phyloP scores from a whole-genome alignment of 2,888 invertebrate species.

The Mongoloraphidia duomilia region DNA sequence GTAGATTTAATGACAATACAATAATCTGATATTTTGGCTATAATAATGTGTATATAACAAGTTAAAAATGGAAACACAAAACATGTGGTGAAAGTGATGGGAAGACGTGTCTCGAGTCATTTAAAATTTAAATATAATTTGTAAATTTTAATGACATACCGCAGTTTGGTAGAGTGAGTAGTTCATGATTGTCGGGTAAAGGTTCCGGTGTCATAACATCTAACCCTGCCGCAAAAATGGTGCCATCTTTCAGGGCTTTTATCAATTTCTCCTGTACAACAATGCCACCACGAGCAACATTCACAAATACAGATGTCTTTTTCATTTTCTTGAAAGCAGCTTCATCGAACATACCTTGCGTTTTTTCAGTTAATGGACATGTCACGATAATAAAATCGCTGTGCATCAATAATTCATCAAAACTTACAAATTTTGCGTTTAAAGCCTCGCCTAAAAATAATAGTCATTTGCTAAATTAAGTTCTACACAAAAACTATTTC shows the following conservation, averaged over 20 bases:
- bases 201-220: constrained; percentile 91
- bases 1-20: no score
- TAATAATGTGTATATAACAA: no score
- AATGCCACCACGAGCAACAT: constrained; percentile 61
- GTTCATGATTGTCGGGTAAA: constrained; percentile 59
- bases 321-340: constrained; percentile 62
- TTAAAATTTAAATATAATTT: constrained; percentile 4
- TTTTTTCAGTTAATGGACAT: constrained; percentile 54
- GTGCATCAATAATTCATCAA: constrained; percentile 48
- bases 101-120: no score
- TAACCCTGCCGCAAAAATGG: constrained; percentile 76
- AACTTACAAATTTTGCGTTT: constrained; percentile 45
- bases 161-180: constrained; percentile 68
- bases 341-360: constrained; percentile 52
- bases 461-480: not conserved
- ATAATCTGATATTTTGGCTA: no score
- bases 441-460: constrained; percentile 31
- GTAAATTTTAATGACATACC: constrained; percentile 36
- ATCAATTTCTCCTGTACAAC: constrained; percentile 71
- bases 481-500: not conserved
- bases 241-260: constrained; percentile 54
- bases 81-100: no score
- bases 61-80: no score
- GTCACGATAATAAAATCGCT: constrained; percentile 64
- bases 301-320: constrained; percentile 55